Conservation (phyloP, 2,797 vertebrate genomes). For the Ammospiza maritima region DNA sequence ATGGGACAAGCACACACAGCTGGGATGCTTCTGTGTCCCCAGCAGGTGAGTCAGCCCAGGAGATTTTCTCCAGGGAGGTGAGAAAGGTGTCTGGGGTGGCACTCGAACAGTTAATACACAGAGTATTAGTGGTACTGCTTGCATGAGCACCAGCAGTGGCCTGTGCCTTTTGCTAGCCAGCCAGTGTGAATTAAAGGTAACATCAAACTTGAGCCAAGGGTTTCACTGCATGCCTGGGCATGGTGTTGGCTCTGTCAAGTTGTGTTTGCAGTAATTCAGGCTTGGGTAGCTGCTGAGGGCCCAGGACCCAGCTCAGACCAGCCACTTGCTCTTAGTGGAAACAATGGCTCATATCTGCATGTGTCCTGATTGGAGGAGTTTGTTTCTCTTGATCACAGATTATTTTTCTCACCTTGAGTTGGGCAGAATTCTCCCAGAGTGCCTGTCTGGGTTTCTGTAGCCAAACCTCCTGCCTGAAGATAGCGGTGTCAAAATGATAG, state of each 20-base stretch:
- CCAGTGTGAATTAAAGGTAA: neutral
- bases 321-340: neutral
- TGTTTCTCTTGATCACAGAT: neutral
- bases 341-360: rapidly evolving
- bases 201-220: neutral
- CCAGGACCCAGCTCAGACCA: neutral
- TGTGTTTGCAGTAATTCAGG: neutral
- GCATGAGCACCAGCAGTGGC: neutral
- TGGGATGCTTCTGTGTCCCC: neutral
- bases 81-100: neutral
- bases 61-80: neutral
- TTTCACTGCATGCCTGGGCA: neutral
- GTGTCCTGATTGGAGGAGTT: neutral
- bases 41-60: neutral
- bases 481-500: neutral
- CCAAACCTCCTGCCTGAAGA: neutral
- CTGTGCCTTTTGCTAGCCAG: neutral
- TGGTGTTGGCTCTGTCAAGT: neutral
- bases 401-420: neutral
- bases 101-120: neutral
- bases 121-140: neutral
- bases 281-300: neutral
- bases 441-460: neutral
- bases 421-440: neutral
- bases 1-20: neutral